phyloP scores from a whole-genome alignment of 2,113 vertebrate genomes.

The Mormoops blainvillei region DNA sequence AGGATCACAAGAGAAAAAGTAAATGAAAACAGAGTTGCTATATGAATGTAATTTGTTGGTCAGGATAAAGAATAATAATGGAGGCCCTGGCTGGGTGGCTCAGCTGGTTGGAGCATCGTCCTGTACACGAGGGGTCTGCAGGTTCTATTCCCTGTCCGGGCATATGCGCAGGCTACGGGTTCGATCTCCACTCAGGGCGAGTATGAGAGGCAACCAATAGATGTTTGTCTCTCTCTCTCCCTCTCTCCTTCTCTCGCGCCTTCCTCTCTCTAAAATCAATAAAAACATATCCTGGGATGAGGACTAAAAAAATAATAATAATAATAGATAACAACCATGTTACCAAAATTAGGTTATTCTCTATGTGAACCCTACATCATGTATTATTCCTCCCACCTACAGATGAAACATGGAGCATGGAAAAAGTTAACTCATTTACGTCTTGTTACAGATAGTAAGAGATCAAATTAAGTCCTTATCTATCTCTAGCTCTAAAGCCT shows the following conservation, averaged over 20 bases:
- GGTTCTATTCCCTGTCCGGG: too few relatives aligned
- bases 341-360: not conserved
- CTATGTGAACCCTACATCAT: not conserved
- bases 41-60: not conserved
- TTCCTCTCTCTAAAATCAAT: not conserved
- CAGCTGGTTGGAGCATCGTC: not conserved
- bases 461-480: not conserved
- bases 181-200: not conserved
- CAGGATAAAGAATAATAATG: not conserved
- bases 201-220: not conserved
- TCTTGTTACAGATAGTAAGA: not conserved
- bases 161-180: not conserved
- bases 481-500: not conserved
- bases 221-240: too few relatives aligned
- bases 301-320: not conserved
- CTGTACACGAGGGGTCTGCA: not conserved
- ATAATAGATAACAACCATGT: not conserved
- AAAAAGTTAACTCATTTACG: not conserved
- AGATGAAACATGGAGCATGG: not conserved
- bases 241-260: too few relatives aligned
- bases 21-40: not conserved
- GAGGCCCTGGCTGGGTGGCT: too few relatives aligned
- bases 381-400: not conserved
- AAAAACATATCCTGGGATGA: not conserved
- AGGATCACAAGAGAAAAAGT: constrained; percentile 9